Evolutionary conservation across 92 coral and sea anemone species (phyloP).

Genomic region (Parazoanthus darwini): DNA sequence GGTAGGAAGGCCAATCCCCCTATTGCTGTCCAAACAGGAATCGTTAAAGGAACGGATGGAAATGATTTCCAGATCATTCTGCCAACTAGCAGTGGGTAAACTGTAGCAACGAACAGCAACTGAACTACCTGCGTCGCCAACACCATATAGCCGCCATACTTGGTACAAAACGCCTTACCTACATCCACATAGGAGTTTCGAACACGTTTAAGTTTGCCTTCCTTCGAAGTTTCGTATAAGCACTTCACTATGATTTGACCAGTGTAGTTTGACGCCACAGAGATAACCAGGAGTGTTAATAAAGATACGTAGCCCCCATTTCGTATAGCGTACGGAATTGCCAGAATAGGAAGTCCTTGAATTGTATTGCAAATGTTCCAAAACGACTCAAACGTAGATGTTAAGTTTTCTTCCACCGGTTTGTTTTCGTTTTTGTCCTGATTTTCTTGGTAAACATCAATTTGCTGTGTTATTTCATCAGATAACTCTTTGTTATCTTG

Average conservation of each 20-base stretch:
- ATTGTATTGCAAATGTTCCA: slow-evolving; percentile 98
- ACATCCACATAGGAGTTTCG: slow-evolving; percentile 81
- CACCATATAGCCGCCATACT: slow-evolving; percentile 77
- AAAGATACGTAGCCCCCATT: slow-evolving; percentile 85
- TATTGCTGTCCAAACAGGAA: slow-evolving; percentile 80
- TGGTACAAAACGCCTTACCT: slow-evolving; percentile 75
- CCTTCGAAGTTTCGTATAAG: slow-evolving; percentile 67
- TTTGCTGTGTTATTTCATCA: not conserved
- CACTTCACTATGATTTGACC: slow-evolving; percentile 81
- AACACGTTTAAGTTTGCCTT: slow-evolving; percentile 65
- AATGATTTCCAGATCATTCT: slow-evolving; percentile 73
- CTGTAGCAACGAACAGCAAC: slow-evolving; percentile 76
- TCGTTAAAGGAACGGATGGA: slow-evolving; percentile 58
- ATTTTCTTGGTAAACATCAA: slow-evolving; percentile 19
- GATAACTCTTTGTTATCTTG: not conserved
- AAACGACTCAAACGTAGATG: slow-evolving; percentile 85
- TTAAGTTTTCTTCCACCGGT: slow-evolving; percentile 49
- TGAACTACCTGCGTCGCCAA: slow-evolving; percentile 75
- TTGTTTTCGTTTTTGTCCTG: slow-evolving; percentile 33
- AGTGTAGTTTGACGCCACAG: slow-evolving; percentile 88
- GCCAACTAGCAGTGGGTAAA: slow-evolving; percentile 90
- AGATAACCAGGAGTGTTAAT: slow-evolving; percentile 66
- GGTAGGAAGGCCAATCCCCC: slow-evolving; percentile 87
- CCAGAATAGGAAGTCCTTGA: slow-evolving; percentile 95
- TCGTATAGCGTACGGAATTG: slow-evolving; percentile 87